A percentile compares a stretch with the other conserved stretches of the same genome.
phyloP scores from a whole-genome alignment of 2,113 vertebrate species.

The Motacilla alba region DNA sequence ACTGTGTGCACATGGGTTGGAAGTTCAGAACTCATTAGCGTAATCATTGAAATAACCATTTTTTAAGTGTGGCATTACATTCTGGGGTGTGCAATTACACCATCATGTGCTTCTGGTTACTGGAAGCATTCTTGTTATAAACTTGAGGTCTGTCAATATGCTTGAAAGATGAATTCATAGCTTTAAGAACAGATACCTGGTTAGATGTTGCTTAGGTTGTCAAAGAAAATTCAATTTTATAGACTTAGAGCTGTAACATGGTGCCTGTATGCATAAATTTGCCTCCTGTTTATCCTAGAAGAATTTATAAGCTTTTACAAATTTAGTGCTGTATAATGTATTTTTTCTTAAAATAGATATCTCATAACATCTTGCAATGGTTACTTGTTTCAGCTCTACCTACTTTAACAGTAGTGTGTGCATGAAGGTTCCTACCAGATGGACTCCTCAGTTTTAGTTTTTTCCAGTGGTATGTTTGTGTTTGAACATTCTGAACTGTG shows the following conservation, averaged over 20 bases:
- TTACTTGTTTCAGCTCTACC: neutral
- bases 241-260: neutral
- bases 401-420: neutral
- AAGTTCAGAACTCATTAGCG: slow-evolving; percentile 78
- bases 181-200: neutral
- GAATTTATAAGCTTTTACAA: neutral
- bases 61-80: slow-evolving; percentile 65
- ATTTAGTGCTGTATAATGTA: neutral
- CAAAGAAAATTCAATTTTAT: slow-evolving; percentile 14
- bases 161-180: neutral
- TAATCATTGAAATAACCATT: slow-evolving; percentile 74
- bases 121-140: neutral
- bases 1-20: slow-evolving; percentile 70
- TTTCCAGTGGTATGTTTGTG: neutral
- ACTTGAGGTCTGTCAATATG: neutral
- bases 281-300: neutral
- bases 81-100: slow-evolving; percentile 32
- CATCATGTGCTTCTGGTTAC: slow-evolving; percentile 16
- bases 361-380: neutral
- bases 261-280: slow-evolving; percentile 22
- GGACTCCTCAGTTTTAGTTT: neutral
- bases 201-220: slow-evolving; percentile 39
- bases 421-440: neutral
- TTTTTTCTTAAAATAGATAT: neutral
- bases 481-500: neutral